phyloP scores from a whole-genome alignment of 2,113 vertebrate genomes.

The Xenus cinereus region DNA sequence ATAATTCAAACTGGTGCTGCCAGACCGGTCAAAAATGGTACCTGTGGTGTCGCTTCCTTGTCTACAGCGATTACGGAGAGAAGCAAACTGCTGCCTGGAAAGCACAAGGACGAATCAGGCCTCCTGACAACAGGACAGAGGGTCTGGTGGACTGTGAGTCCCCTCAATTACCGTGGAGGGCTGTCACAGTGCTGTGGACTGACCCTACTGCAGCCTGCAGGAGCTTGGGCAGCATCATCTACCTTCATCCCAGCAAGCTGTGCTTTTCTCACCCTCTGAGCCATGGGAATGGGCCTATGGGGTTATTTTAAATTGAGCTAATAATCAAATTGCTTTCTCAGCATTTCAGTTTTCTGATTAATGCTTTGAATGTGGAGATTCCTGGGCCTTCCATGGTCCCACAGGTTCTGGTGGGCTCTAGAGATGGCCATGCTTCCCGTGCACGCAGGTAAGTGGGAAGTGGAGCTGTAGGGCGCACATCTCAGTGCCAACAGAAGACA shows the following conservation, averaged over 20 bases:
- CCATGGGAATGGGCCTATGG: background rate
- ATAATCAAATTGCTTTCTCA: no score
- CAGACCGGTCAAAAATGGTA: background rate
- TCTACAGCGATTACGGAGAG: background rate
- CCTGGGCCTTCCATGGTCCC: fast-evolving
- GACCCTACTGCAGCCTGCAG: background rate
- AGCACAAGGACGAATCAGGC: background rate
- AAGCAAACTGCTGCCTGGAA: background rate
- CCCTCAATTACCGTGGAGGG: fast-evolving
- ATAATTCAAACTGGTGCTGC: background rate
- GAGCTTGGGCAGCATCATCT: background rate
- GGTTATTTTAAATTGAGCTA: background rate
- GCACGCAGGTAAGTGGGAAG: background rate
- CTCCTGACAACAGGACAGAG: fast-evolving
- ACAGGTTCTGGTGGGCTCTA: background rate
- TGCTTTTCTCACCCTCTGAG: background rate
- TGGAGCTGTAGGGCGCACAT: background rate
- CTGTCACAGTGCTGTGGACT: background rate
- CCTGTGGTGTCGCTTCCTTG: background rate
- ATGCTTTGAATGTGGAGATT: background rate
- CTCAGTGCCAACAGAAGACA: background rate
- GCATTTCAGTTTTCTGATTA: fast-evolving
- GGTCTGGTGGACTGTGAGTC: background rate
- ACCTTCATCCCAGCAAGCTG: background rate
- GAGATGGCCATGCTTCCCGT: background rate